These are phyloP conservation scores for Cephalopachus bancanus DNA, from an alignment of 2,797 vertebrate species.

Conservation along the genomic window DNA sequence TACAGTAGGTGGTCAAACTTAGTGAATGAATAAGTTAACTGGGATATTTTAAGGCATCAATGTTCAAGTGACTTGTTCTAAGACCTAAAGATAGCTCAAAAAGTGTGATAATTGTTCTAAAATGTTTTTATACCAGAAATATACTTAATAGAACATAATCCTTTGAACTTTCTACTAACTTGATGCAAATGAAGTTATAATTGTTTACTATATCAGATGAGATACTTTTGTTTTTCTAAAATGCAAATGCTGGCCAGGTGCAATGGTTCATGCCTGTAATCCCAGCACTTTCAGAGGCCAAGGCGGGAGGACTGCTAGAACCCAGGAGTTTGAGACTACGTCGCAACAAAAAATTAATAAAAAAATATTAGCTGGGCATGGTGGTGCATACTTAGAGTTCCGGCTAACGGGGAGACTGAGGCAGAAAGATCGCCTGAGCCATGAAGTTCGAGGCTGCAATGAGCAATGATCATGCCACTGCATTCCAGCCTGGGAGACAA, in stretches of 20 bases:
- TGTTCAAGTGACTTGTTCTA: neutral
- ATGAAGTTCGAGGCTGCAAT: too few relatives aligned
- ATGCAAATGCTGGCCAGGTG: neutral
- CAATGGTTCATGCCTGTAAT: too few relatives aligned
- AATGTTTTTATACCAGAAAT: slow-evolving; percentile 45
- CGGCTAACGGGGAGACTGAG: too few relatives aligned
- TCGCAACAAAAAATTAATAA: too few relatives aligned
- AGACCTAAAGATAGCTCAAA: neutral
- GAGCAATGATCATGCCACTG: too few relatives aligned
- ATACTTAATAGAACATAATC: slow-evolving; percentile 44
- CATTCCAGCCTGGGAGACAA: too few relatives aligned
- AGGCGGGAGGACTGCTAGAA: too few relatives aligned
- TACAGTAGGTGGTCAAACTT: neutral
- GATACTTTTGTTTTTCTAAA: neutral
- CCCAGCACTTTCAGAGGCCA: too few relatives aligned
- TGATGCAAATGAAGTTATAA: slow-evolving; percentile 47
- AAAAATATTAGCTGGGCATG: too few relatives aligned
- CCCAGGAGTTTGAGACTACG: too few relatives aligned
- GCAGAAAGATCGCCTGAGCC: too few relatives aligned
- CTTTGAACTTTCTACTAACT: slow-evolving; percentile 49
- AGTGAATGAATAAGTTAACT: slow-evolving; percentile 21
- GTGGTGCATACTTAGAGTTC: too few relatives aligned
- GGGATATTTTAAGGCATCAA: slow-evolving; percentile 28
- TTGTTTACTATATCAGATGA: slow-evolving; percentile 8
- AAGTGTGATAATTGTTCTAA: slow-evolving; percentile 20